Evolutionary conservation across 1,140 invertebrate genomes (phyloP), one percentile per base, ranked within the genome.

Genomic region (Centruroides sculpturatus): DNA sequence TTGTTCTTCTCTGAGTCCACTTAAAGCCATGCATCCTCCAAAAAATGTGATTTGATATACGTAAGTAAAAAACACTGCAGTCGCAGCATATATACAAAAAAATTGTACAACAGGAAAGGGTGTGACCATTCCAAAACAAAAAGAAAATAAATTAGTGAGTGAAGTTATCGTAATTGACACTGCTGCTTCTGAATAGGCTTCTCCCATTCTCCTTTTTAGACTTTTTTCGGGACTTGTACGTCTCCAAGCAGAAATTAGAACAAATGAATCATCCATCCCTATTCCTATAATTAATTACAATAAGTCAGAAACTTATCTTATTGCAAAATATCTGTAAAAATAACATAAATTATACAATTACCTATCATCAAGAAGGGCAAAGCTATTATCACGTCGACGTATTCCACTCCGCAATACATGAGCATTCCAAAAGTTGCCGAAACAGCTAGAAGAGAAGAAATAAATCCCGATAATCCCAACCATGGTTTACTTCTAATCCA

Each of bases 101-200:
- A 96, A 94, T 70, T 87, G 84, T 4, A 98, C 89, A 10, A 87
- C 90, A 35, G 90, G 91, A 69, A 96, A 97, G 4, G 91, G 88
- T 54, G 89, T 93, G 66, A 92, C 84, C 64, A 94, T 88, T 13
- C 94, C 94, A 57, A 98, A 94, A 73, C 86, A 90, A 75, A 98
- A 96, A 34, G 90, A 93, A 62, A 97, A 83, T 78, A 96, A 88
- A 73, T 98, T 92, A 0, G 94, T 98, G 13, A 98, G 77, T 0
- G 93, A 96, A 1, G 95, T 98, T 63, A 98, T 96, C 36, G 93
- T 97, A 60, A 98, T 95, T 3, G 93, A 97, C 10, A 97, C 92
- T 0, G 92, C 93, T n/a, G 93, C 92, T 72, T 93, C 89, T 54
- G 87, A 89, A 69, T 96, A 80, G 72, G 88, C 89, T 54, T 83